Base-by-base conservation (phyloP, 2,113 vertebrate species). In the Salvator merianae region DNA sequence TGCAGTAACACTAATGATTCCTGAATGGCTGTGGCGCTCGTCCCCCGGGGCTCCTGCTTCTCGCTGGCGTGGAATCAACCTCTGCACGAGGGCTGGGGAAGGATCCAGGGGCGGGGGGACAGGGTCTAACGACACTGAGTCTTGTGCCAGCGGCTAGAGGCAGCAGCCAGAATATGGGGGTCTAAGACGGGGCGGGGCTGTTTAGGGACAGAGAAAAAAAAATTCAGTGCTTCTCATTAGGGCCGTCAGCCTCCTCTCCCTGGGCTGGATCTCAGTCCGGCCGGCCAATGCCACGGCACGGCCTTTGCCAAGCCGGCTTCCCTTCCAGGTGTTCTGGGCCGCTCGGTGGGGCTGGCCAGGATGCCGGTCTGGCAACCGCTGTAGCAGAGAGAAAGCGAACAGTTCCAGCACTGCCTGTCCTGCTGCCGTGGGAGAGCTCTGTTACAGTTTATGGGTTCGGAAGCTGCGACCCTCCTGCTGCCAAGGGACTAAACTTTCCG, bases 81-180 rank as follows among this genome's bases (percentile, higher is more conserved):
- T 74, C 79, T 81, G 59, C n/a, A 34, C 5, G 36, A 68, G 68
- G 36, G 16, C 5, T n/a, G 34, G 50, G 32, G 6, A 40, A 24
- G 30, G 65, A 1, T 12, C 3, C 6, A 4, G 55, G 16, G 65
- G 24, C 34, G 50, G 43, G 65, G 32, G 68, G 28, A 32, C 38
- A 26, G 36, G 43, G 76, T 65, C 69, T 79, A 38, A 79, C 50
- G 68, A 79, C 65, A 40, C 26, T 79, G 59, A 65, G 38, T 72
- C 68, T 72, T 50, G 14, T 79, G 83, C 68, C 55, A 30, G 69
- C 40, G 65, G 55, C 83, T 36, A 83, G 72, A 83, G 72, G 73
- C 73, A 76, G 82, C 82, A 50, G 32, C n/a, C n/a, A 91, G 89
- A 91, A 78, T 70, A 78, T 92, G 93, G 92, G 82, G 1, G 86